Evolutionary conservation across 1,140 invertebrate species (phyloP).

Genomic region (Lethrus apterus): DNA sequence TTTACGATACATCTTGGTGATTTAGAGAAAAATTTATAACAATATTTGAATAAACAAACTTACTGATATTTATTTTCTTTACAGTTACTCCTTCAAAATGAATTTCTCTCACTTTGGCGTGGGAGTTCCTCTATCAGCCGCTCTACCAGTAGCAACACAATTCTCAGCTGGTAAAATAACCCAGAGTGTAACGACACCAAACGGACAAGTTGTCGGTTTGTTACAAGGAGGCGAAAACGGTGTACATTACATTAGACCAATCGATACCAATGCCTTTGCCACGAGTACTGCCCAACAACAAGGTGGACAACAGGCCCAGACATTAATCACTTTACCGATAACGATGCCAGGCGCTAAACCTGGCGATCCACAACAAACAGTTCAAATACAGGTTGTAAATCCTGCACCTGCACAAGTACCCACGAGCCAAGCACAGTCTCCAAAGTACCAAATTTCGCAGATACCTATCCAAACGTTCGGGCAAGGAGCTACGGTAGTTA

Average conservation of each 20-base stretch:
- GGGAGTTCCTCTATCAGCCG: constrained; percentile 53
- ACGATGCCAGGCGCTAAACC: constrained; percentile 66
- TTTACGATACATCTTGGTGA: no score
- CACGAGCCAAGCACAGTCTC: constrained; percentile 45
- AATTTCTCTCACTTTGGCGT: constrained; percentile 63
- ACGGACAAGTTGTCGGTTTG: constrained; percentile 42
- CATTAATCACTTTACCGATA: constrained; percentile 66
- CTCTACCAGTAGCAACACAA: constrained; percentile 57
- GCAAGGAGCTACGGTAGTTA: constrained; percentile 60
- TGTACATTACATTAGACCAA: constrained; percentile 64
- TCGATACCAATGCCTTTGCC: constrained; percentile 55
- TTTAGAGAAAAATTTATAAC: no score
- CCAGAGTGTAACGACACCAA: constrained; percentile 52
- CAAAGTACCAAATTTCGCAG: constrained; percentile 61
- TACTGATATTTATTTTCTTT: constrained; percentile 24
- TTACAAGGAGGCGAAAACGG: constrained; percentile 54
- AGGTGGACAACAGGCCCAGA: constrained; percentile 44
- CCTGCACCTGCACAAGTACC: constrained; percentile 25
- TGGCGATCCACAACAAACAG: constrained; percentile 63
- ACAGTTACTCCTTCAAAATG: constrained; percentile 43
- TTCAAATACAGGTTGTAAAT: constrained; percentile 63
- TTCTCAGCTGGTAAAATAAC: constrained; percentile 57
- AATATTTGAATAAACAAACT: neutral
- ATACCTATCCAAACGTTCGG: constrained; percentile 57
- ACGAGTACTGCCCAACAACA: constrained; percentile 34